phyloP scores from a whole-genome alignment of 1,140 invertebrate species.

The Akabosia matsudoensis region DNA sequence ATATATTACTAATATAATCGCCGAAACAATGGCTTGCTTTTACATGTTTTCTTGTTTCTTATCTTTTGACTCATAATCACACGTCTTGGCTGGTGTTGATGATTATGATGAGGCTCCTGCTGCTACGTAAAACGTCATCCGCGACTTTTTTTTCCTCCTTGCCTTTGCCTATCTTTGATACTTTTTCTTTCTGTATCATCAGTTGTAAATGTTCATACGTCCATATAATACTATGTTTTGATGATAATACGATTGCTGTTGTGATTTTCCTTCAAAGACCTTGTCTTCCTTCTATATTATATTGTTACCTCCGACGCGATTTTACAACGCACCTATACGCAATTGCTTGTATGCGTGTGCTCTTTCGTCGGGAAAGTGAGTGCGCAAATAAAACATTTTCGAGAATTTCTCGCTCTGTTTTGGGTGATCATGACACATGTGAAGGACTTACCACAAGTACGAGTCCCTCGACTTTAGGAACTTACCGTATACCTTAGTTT shows the following conservation, averaged over 20 bases:
- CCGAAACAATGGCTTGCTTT: constrained; percentile 16
- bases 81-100: constrained; percentile 16
- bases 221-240: constrained; percentile 5
- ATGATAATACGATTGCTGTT: constrained; percentile 18
- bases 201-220: constrained; percentile 14
- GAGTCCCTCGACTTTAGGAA: no score
- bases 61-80: constrained; percentile 23
- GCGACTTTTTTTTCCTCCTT: background rate
- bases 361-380: background rate
- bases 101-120: constrained; percentile 13
- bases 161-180: background rate
- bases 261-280: constrained; percentile 7
- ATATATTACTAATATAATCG: background rate
- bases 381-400: constrained; percentile 9
- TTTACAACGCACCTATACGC: background rate
- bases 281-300: constrained; percentile 11
- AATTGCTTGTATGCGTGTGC: background rate
- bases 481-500: no score
- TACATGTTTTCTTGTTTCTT: constrained; percentile 13
- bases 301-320: background rate
- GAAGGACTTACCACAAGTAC: no score
- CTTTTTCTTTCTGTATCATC: constrained; percentile 7
- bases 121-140: constrained; percentile 12
- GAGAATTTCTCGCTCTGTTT: no score
- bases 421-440: no score